Percentiles rank a stretch among this genome's conserved stretches.
Evolutionary conservation across 2,888 invertebrate species (phyloP).

Genomic region (Ochropleura leucogaster): DNA sequence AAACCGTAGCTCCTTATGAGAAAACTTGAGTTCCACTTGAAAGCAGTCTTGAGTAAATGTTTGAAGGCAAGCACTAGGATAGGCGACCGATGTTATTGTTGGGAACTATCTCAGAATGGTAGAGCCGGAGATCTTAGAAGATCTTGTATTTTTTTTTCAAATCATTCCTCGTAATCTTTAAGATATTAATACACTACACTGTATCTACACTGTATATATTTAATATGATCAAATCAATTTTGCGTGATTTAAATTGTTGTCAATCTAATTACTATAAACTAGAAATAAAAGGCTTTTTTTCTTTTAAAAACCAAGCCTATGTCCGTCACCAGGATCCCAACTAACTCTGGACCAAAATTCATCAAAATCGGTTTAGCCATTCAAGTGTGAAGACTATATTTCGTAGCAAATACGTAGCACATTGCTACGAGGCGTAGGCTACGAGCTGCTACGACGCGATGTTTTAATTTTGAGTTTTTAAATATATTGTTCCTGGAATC

Average conservation of each 20-base stretch:
- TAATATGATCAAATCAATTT: too few relatives aligned
- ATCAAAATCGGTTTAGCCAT: too few relatives aligned
- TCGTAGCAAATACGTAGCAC: conserved; percentile 27
- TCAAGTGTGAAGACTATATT: too few relatives aligned
- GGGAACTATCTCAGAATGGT: background rate
- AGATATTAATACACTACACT: too few relatives aligned
- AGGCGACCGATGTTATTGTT: conserved; percentile 42
- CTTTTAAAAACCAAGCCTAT: too few relatives aligned
- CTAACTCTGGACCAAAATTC: too few relatives aligned
- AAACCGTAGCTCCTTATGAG: conserved; percentile 26
- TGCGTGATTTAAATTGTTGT: too few relatives aligned
- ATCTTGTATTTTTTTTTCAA: background rate
- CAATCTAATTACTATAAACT: too few relatives aligned
- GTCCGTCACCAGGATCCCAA: too few relatives aligned
- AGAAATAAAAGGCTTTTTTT: too few relatives aligned
- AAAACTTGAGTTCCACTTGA: conserved; percentile 40
- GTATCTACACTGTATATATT: too few relatives aligned
- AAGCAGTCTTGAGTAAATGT: conserved; percentile 43
- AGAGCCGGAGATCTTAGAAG: background rate
- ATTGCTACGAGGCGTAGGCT: conserved; percentile 35
- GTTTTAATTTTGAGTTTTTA: background rate
- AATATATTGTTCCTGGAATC: background rate
- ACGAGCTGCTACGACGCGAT: conserved; percentile 7
- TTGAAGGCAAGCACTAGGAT: conserved; percentile 32
- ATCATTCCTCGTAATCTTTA: too few relatives aligned